phyloP scores from a whole-genome alignment of 92 coral and sea anemone species.

The Parazoanthus darwini region DNA sequence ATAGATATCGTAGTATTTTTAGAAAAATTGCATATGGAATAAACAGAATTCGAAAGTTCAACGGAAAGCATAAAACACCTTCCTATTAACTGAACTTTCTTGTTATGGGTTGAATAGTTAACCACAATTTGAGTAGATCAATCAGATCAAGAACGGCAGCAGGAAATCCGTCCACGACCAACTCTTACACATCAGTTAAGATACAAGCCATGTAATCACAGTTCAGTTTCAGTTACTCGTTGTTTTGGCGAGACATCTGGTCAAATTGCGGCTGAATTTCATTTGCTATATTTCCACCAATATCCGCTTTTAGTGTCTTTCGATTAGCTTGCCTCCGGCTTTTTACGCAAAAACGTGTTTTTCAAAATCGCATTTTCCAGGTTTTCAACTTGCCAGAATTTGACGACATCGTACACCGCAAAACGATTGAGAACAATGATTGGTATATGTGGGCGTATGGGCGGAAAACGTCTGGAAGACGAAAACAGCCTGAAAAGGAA shows the following conservation, averaged over 20 bases:
- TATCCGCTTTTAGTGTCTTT: too few species aligned
- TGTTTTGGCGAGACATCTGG: not conserved
- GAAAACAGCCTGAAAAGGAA: not conserved
- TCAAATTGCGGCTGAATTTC: not conserved
- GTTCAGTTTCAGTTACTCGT: not conserved
- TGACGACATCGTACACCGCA: not conserved
- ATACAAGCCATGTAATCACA: not conserved
- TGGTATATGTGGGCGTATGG: not conserved
- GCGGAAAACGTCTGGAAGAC: not conserved
- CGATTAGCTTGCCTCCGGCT: not conserved
- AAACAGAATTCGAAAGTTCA: not conserved
- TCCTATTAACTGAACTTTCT: not conserved
- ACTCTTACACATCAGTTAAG: not conserved
- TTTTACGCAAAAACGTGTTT: not conserved
- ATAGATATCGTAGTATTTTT: not conserved
- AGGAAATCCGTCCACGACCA: not conserved
- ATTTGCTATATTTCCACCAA: not conserved
- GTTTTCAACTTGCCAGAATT: not conserved
- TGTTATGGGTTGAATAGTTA: not conserved
- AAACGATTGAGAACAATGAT: not conserved
- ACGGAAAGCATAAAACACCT: too few species aligned
- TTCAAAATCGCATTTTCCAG: not conserved
- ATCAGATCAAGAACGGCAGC: not conserved
- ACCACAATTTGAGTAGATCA: not conserved
- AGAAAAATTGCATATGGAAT: not conserved